Evolutionary conservation across 1,140 invertebrate species (phyloP), one percentile per base, ranked within the genome.

Genomic region (Mactra quadrangularis): DNA sequence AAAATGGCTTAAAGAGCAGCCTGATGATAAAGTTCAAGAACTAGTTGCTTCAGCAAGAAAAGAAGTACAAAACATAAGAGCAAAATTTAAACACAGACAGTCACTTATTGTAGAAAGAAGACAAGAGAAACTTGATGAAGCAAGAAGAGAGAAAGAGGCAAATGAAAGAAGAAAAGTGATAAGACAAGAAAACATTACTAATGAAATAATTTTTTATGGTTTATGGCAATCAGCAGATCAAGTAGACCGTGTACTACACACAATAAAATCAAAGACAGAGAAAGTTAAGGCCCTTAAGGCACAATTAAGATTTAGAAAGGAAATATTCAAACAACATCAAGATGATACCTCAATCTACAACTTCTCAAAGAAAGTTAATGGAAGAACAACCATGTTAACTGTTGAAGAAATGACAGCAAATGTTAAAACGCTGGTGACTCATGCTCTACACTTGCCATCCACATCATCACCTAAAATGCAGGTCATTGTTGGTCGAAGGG

Each of bases 281-380:
- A 71, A 71, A 71, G 33, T 31, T 50, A 31, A 52, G 33, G 25
- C 60, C 47, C 35, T 64, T 13, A 71, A 71, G 52, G 66, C 66
- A 71, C 66, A 71, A 27, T 71, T 71, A 71, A 22, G 45, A n/a
- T 71, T 71, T n/a, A 71, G 66, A 17, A 71, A 71, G 52, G 52
- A 71, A 29, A 47, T 71, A 22, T 47, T 71, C 22, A 41, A 52
- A 52, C 50, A 52, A 71, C 1, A 52, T 71, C 45, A 41, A 71
- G 52, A 29, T 53, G 45, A 64, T 38, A 64, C 41, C 6, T 4
- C 60, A 64, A 45, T 29, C 19, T 41, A 45, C 47, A 45, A 45
- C 27, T 64, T 64, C 22, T 45, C 35, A 25, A 45, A 13, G 52
- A 71, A 71, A 71, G 66, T 41, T 47, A 71, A 53, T 52, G 66